These are phyloP conservation scores for Mionectes olivaceus DNA, from an alignment of 2,797 vertebrate genomes.

Conservation along the genomic window DNA sequence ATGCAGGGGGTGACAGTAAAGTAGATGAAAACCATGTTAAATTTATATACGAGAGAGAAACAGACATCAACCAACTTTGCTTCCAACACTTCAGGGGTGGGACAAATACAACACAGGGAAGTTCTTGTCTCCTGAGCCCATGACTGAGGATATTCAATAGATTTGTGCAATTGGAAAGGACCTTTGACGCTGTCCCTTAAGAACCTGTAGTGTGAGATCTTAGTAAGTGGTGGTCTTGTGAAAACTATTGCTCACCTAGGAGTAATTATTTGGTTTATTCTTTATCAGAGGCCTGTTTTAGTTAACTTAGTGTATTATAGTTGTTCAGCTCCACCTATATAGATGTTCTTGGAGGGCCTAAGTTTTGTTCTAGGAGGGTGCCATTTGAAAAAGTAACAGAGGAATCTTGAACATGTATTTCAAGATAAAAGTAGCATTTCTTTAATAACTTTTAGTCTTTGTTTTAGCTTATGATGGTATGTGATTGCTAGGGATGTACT, in stretches of 20 bases:
- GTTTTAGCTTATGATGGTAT: neutral
- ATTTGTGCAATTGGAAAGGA: neutral
- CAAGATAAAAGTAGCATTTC: neutral
- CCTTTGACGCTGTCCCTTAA: neutral
- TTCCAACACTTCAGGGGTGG: neutral
- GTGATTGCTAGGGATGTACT: neutral
- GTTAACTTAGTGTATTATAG: neutral
- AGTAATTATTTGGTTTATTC: neutral
- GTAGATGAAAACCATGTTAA: neutral
- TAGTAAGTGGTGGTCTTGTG: neutral
- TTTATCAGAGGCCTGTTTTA: neutral
- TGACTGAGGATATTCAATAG: neutral
- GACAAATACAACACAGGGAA: neutral
- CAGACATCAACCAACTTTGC: neutral
- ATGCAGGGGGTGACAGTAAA: neutral
- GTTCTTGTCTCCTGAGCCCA: neutral
- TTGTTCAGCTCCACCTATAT: neutral
- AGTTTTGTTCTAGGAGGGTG: fast-evolving
- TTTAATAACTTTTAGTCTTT: neutral
- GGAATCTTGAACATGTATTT: neutral
- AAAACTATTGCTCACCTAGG: neutral
- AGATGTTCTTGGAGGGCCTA: neutral
- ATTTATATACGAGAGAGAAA: neutral
- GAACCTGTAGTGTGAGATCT: neutral
- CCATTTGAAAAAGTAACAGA: neutral